Evolutionary conservation across 2,113 vertebrate genomes (phyloP), one percentile per base, ranked within the genome.

Genomic region (Nothobranchius furzeri): DNA sequence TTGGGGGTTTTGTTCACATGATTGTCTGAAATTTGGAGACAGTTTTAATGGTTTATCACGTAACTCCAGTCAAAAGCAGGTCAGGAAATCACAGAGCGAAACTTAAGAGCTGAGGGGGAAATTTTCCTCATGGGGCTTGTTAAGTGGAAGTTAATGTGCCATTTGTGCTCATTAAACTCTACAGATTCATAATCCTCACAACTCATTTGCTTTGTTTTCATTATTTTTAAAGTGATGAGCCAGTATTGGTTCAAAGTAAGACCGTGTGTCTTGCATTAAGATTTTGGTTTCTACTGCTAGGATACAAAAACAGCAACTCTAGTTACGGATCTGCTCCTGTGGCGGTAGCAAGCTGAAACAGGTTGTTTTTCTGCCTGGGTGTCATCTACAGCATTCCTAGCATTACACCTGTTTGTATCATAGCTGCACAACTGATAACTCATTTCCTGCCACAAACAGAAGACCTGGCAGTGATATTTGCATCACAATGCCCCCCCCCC

Each of bases 401-500:
- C 92, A 95, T 96, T 95, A 94, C 93, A 95, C 89, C 92, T 92
- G 88, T 92, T 91, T 91, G 89, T 93, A 91, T 93, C 85, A 57
- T 85, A 85, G 93, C 93, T 92, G 82, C 93, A 91, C 85, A 86
- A 90, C 87, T 87, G 87, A 91, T 94, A 92, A 93, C 95, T 94
- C 93, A 88, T 92, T 93, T 91, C 92, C 92, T 89, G 90, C 89
- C 88, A 88, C 93, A 93, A 92, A 93, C 85, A 88, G 87, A 88
- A 88, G 84, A 90, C 81, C 85, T 90, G 81, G 85, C 86, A 68
- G 70, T 79, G 40, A 78, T 75, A 95, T 95, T 95, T 92, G 84
- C 95, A 95, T 95, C 57, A 94, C 66, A 95, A 95, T 94, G 69
- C 82, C n/a, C 60, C 81, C 77, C 75, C 70, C 17, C 12, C 63